Conservation (phyloP, 1,140 invertebrate genomes). For the Ctenoplectra terminalis region DNA sequence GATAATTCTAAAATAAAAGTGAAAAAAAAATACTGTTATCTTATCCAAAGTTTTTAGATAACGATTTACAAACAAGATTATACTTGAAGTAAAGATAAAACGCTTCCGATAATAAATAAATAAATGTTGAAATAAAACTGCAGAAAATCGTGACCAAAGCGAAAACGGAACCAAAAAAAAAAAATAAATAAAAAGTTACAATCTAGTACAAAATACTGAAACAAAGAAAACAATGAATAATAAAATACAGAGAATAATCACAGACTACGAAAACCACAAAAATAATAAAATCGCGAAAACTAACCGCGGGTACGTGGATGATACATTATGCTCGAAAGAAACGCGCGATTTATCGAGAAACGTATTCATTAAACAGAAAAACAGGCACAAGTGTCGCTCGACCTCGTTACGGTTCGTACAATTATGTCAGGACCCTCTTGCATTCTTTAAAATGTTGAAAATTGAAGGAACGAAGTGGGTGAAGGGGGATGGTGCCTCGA, state of each 20-base stretch:
- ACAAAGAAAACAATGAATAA: no score
- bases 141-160: not conserved
- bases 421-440: conserved; percentile 41
- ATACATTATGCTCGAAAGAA: conserved; percentile 8
- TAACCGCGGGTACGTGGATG: not conserved
- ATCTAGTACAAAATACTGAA: no score
- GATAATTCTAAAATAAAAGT: no score
- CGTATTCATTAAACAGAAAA: conserved; percentile 42
- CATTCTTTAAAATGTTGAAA: conserved; percentile 50
- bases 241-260: no score
- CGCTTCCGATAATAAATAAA: no score
- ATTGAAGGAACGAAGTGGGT: conserved; percentile 43
- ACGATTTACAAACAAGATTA: no score
- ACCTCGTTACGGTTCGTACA: conserved; percentile 42
- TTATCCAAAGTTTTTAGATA: no score
- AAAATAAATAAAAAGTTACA: no score
- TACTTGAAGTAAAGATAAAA: not conserved
- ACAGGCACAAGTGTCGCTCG: conserved; percentile 48
- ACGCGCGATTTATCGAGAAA: conserved; percentile 36
- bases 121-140: not conserved
- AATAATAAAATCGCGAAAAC: no score
- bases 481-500: not conserved
- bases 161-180: no score
- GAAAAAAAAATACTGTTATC: no score
- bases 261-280: no score